A percentile compares a stretch with the other conserved stretches of the same genome.
Evolutionary conservation across 2,113 vertebrate genomes (phyloP).

Genomic region (Deroptyus accipitrinus): DNA sequence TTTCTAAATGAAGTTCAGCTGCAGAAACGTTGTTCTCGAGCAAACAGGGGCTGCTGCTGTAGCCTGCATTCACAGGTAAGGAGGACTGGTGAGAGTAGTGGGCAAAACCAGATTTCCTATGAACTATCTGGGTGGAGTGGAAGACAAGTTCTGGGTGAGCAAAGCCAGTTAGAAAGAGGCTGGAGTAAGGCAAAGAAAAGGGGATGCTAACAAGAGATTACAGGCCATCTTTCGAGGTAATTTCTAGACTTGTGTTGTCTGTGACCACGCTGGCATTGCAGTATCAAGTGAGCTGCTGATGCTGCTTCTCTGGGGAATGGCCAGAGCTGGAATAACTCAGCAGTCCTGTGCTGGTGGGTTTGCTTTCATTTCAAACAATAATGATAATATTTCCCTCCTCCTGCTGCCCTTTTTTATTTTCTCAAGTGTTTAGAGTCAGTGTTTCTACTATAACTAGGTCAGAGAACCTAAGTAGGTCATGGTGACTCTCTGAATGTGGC

Average conservation of each 20-base stretch:
- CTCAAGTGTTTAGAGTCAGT: slow-evolving; percentile 52
- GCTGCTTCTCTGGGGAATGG: background rate
- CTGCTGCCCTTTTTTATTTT: background rate
- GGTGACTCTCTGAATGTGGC: slow-evolving; percentile 46
- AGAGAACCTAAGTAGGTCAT: slow-evolving; percentile 74
- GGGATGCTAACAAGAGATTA: background rate
- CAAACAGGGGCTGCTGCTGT: background rate
- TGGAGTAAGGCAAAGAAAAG: background rate
- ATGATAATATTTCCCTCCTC: slow-evolving; percentile 18
- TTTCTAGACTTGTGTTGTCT: background rate
- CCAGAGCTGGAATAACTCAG: background rate
- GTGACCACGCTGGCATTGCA: background rate
- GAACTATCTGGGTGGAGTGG: background rate
- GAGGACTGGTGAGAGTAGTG: background rate
- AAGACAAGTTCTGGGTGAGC: background rate
- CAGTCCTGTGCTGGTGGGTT: background rate
- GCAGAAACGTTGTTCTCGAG: background rate
- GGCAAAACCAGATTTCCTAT: background rate
- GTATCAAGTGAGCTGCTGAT: background rate
- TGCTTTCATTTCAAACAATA: slow-evolving; percentile 45
- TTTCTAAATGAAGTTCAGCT: background rate
- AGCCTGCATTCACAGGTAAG: background rate
- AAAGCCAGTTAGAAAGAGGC: background rate
- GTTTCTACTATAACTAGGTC: slow-evolving; percentile 75
- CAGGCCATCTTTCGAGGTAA: background rate